Evolutionary conservation across 2,888 invertebrate genomes (phyloP).

Genomic region (Gymnoscelis rufifasciata): DNA sequence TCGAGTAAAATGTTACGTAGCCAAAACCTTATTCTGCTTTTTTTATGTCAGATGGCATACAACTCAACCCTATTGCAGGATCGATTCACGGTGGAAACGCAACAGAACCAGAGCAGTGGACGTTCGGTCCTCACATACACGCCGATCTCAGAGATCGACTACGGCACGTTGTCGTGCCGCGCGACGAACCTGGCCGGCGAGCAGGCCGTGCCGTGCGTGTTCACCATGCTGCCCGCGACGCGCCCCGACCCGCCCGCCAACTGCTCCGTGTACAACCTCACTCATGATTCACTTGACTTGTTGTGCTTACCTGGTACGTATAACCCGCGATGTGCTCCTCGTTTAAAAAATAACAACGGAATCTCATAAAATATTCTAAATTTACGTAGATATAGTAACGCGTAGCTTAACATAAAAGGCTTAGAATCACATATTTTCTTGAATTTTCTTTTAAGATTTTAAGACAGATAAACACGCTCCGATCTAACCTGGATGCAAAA

Average conservation of each 20-base stretch:
- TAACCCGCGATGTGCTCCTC: neutral
- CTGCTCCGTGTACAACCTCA: constrained; percentile 88
- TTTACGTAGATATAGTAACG: too few species aligned
- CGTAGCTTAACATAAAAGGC: too few species aligned
- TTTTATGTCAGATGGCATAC: too few species aligned
- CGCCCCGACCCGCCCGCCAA: constrained; percentile 88
- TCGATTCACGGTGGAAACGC: constrained; percentile 73
- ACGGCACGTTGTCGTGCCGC: constrained; percentile 88
- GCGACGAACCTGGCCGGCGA: constrained; percentile 86
- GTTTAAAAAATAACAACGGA: too few species aligned
- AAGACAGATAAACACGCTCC: too few species aligned
- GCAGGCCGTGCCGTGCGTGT: constrained; percentile 85
- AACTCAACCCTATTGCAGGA: constrained; percentile 51
- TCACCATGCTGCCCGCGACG: constrained; percentile 86
- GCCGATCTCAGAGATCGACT: constrained; percentile 87
- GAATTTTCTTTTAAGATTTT: too few species aligned
- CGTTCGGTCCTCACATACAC: constrained; percentile 86
- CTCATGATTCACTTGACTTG: constrained; percentile 86
- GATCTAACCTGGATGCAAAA: too few species aligned
- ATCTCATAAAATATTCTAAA: too few species aligned
- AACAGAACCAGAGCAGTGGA: constrained; percentile 35
- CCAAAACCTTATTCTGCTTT: too few species aligned
- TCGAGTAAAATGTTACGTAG: too few species aligned
- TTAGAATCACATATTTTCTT: too few species aligned
- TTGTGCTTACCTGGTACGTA: constrained; percentile 80